Evolutionary conservation across 2,888 invertebrate genomes (phyloP).

Genomic region (Alloscopus bannaensis): DNA sequence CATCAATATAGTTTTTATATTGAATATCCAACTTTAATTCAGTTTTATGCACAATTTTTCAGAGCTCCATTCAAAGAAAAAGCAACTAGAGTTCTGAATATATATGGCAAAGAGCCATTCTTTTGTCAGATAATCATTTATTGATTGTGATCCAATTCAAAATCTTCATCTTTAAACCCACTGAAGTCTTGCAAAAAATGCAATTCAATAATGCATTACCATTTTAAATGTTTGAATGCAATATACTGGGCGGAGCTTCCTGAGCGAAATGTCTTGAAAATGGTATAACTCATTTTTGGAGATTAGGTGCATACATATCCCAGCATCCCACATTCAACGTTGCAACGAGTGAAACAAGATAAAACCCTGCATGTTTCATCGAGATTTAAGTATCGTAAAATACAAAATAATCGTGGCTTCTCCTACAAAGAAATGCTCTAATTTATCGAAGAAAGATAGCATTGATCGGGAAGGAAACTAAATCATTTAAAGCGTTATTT

Average conservation of each 20-base stretch:
- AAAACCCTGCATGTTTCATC: not conserved
- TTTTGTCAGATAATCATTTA: slow-evolving; percentile 41
- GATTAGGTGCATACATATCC: slow-evolving; percentile 56
- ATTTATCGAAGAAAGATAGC: slow-evolving; percentile 32
- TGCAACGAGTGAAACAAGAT: not conserved
- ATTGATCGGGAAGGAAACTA: slow-evolving; percentile 30
- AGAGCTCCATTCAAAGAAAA: too few relatives aligned
- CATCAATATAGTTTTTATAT: too few relatives aligned
- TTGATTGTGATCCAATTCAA: slow-evolving; percentile 43
- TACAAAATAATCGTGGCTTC: too few relatives aligned
- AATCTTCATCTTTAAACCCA: not conserved
- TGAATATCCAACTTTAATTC: too few relatives aligned
- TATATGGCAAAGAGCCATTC: too few relatives aligned
- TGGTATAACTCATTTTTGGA: slow-evolving; percentile 52
- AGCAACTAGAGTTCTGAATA: too few relatives aligned
- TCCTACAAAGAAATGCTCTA: slow-evolving; percentile 20
- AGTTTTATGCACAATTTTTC: too few relatives aligned
- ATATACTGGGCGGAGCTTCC: slow-evolving; percentile 23
- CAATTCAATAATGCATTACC: too few relatives aligned
- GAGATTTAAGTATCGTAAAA: too few relatives aligned
- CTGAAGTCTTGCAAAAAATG: too few relatives aligned
- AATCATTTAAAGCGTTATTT: slow-evolving; percentile 61
- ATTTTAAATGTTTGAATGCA: slow-evolving; percentile 6
- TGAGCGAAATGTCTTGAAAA: slow-evolving; percentile 23
- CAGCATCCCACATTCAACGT: not conserved